Evolutionary conservation across 2,888 invertebrate genomes (phyloP).

Genomic region (Epistrophella euchroma): DNA sequence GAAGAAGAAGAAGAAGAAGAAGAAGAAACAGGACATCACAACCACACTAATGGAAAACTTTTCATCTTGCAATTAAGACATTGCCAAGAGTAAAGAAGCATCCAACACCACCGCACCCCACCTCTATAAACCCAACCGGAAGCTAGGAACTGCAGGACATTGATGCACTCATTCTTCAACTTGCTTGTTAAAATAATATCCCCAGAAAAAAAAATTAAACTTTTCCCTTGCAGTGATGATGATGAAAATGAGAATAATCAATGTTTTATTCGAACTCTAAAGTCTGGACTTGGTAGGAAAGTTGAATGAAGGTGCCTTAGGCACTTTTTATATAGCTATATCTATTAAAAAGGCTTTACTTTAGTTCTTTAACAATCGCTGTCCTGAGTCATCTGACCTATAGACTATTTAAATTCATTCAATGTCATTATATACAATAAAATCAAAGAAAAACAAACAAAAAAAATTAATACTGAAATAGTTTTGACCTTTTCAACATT

Average conservation of each 20-base stretch:
- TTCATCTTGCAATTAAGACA: slow-evolving; percentile 69
- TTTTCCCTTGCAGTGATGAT: slow-evolving; percentile 38
- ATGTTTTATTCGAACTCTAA: slow-evolving; percentile 40
- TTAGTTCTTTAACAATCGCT: slow-evolving; percentile 5
- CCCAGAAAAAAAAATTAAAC: slow-evolving; percentile 58
- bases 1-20: slow-evolving; percentile 18
- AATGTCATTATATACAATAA: slow-evolving; percentile 22
- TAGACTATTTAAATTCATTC: slow-evolving; percentile 24
- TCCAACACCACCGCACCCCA: not conserved
- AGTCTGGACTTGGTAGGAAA: not conserved
- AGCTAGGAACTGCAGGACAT: not conserved
- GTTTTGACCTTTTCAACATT: slow-evolving; percentile 55
- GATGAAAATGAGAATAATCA: slow-evolving; percentile 51
- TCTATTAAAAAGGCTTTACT: not conserved
- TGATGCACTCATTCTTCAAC: slow-evolving; percentile 36
- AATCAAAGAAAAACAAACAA: slow-evolving; percentile 2
- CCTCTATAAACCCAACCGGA: no score
- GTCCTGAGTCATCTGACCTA: slow-evolving; percentile 33
- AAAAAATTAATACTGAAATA: slow-evolving; percentile 35
- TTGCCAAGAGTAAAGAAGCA: slow-evolving; percentile 12
- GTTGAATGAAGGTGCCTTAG: slow-evolving; percentile 19
- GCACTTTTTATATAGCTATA: slow-evolving; percentile 2
- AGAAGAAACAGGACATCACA: slow-evolving; percentile 46
- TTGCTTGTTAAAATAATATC: slow-evolving; percentile 74
- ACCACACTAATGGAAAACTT: slow-evolving; percentile 55